Conservation (phyloP, 2,888 invertebrate genomes). For the Euplagia quadripunctaria region DNA sequence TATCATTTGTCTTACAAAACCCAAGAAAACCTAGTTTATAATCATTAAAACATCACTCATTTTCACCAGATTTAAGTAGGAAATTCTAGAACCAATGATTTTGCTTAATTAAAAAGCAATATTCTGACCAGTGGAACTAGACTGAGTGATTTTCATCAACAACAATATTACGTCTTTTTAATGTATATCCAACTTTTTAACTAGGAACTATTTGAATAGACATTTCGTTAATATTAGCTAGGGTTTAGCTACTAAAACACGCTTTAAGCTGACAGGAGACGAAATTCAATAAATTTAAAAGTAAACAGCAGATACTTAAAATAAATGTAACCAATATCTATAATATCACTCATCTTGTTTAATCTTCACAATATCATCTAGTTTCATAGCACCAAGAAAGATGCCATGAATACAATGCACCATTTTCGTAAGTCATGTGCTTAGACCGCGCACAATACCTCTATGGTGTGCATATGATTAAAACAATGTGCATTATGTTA, state of each 20-base stretch:
- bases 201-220: slow-evolving; percentile 7
- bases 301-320: slow-evolving; percentile 23
- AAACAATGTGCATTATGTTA: too few relatives aligned
- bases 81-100: neutral
- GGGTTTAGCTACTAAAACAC: neutral
- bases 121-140: neutral
- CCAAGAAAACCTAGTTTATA: neutral
- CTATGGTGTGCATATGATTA: neutral
- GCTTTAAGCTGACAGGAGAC: neutral
- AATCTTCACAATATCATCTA: slow-evolving; percentile 22
- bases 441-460: neutral
- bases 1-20: neutral
- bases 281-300: neutral
- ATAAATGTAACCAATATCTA: slow-evolving; percentile 38
- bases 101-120: neutral
- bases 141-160: neutral
- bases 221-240: neutral
- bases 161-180: neutral
- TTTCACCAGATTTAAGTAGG: neutral
- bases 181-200: neutral
- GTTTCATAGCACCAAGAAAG: slow-evolving; percentile 17
- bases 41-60: neutral
- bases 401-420: slow-evolving; percentile 17
- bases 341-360: slow-evolving; percentile 40
- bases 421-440: slow-evolving; percentile 14